Evolutionary conservation across 2,888 invertebrate species (phyloP), one percentile per base, ranked within the genome.

Genomic region (Diarsia brunnea): DNA sequence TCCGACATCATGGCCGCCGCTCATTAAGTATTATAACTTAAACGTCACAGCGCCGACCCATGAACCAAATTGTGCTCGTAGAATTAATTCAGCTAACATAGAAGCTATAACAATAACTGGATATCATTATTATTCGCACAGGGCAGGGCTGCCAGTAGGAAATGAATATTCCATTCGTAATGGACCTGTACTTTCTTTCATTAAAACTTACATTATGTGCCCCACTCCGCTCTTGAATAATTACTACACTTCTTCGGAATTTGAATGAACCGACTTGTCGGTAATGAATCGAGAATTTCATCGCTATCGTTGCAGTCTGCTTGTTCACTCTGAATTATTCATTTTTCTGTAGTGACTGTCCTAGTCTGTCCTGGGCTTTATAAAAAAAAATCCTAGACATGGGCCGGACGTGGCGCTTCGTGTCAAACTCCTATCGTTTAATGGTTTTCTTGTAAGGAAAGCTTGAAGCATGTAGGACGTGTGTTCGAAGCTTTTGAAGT

Each of bases 131-230:
- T 91, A 92, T 91, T 91, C 92, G 90, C 87, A 74, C 81, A 78
- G 85, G 77, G 76, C 87, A 81, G 87, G 84, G 84, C 78, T 84
- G 86, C 89, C 88, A 88, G 88, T 89, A 87, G 88, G 87, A 88
- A 93, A 93, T 93, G 93, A 93, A 93, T 93, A 93, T 93, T 93
- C 92, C 90, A 74, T 90, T 86, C 84, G 88, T 91, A 93, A 93
- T 92, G 91, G 91, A 91, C 89, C 90, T 88, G 89, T 91, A 91
- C 90, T 91, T 93, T 93, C 92, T 92, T 93, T 93, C 92, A 93
- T 93, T 93, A 93, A 91, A 92, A 93, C 92, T 92, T 91, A 91
- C 92, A 92, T 92, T 91, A 92, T 91, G 89, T 88, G 82, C 82
- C 90, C 84, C 82, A 88, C 87, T 87, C 89, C 83, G 86, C 87